phyloP scores from a whole-genome alignment of 2,113 vertebrate species.

The Zosterops japonicus region DNA sequence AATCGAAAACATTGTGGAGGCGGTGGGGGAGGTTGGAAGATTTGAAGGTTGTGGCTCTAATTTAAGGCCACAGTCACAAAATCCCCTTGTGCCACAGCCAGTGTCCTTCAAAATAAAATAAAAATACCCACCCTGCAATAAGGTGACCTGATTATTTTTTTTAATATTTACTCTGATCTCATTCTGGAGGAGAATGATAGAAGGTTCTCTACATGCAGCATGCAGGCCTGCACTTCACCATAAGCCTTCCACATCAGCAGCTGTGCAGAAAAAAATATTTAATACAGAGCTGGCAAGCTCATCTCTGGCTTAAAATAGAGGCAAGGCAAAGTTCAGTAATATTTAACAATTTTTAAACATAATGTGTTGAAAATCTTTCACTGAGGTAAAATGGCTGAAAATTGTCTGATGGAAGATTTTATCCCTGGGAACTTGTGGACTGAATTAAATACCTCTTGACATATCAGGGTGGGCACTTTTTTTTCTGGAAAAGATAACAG shows the following conservation, averaged over 20 bases:
- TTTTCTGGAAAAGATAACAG: neutral
- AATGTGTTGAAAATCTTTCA: neutral
- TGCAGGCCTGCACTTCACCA: neutral
- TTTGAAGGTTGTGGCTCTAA: constrained; percentile 1
- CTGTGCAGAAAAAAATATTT: neutral
- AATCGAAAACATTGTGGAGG: neutral
- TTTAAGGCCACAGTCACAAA: neutral
- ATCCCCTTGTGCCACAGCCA: neutral
- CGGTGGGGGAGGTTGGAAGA: neutral
- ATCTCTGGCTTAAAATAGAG: neutral
- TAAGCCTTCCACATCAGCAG: neutral
- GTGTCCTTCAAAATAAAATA: neutral
- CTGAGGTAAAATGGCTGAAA: constrained; percentile 15
- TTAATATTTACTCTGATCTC: neutral
- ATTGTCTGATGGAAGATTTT: neutral
- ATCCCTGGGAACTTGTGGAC: neutral
- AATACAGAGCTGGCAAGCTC: neutral
- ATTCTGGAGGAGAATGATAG: neutral
- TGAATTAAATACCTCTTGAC: neutral
- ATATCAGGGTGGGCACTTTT: neutral
- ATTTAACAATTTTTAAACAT: neutral
- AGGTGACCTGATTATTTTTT: neutral
- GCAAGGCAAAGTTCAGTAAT: neutral
- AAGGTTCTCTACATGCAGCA: neutral
- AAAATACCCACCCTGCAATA: neutral